These are phyloP conservation scores for Diarsia dahlii DNA, from an alignment of 2,888 invertebrate genomes.

Conservation along the genomic window DNA sequence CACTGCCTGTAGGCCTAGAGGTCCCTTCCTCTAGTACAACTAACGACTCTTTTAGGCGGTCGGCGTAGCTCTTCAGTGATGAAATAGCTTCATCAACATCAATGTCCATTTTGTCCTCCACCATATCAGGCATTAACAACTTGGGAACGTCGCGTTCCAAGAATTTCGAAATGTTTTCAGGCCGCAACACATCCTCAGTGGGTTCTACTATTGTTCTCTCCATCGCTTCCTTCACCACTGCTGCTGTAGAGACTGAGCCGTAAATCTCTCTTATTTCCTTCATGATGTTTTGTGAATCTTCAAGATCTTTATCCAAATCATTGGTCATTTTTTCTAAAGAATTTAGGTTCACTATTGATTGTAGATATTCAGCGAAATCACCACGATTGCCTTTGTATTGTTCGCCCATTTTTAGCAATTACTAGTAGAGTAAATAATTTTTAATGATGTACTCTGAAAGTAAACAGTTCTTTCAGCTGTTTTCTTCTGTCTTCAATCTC, in stretches of 20 bases:
- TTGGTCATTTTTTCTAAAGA: constrained; percentile 82
- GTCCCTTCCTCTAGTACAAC: constrained; percentile 60
- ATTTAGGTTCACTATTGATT: constrained; percentile 79
- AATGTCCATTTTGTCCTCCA: constrained; percentile 71
- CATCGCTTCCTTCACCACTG: constrained; percentile 36
- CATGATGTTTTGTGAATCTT: constrained; percentile 82
- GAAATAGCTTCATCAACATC: constrained; percentile 80
- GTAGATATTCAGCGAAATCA: constrained; percentile 78
- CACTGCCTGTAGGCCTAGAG: constrained; percentile 64
- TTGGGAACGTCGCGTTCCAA: constrained; percentile 79
- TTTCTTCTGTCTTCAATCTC: too few species aligned
- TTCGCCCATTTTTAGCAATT: constrained; percentile 59
- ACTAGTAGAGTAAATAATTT: background rate
- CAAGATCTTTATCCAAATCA: constrained; percentile 80
- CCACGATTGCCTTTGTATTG: constrained; percentile 66
- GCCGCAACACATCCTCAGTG: constrained; percentile 66
- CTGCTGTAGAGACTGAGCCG: constrained; percentile 70
- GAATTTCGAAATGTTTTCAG: constrained; percentile 78
- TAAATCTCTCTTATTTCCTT: constrained; percentile 81
- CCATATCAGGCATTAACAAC: constrained; percentile 82
- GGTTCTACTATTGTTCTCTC: constrained; percentile 21
- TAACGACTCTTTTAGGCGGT: constrained; percentile 79
- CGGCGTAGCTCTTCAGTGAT: constrained; percentile 80
- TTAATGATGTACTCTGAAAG: too few species aligned
- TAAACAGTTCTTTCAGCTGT: too few species aligned